Percentiles rank a stretch among this genome's conserved stretches.
Evolutionary conservation across 2,113 vertebrate genomes (phyloP).

Genomic region (Spilogale gracilis): DNA sequence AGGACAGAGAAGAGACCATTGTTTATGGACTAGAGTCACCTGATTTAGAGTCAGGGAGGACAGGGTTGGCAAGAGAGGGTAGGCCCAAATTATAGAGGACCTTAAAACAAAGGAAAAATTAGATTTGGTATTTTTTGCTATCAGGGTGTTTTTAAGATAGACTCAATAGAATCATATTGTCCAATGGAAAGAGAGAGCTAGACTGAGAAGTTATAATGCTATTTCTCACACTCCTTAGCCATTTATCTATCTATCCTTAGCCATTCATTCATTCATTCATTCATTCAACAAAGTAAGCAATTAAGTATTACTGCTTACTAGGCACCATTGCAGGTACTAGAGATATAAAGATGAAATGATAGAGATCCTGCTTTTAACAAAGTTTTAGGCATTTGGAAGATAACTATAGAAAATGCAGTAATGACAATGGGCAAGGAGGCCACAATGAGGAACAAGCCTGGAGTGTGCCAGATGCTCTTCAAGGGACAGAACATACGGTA

Average conservation of each 20-base stretch:
- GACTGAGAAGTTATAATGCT: neutral
- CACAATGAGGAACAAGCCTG: neutral
- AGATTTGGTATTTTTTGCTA: neutral
- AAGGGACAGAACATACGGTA: neutral
- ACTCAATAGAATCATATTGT: neutral
- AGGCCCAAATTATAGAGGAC: neutral
- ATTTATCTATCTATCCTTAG: neutral
- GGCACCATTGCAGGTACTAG: neutral
- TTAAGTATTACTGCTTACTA: neutral
- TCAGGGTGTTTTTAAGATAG: neutral
- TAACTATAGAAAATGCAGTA: constrained; percentile 6
- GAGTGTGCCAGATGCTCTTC: neutral
- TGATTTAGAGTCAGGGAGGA: neutral
- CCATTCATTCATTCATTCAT: constrained; percentile 9
- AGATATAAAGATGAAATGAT: neutral
- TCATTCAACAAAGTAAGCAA: neutral
- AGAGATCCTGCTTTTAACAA: neutral
- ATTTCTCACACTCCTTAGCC: neutral
- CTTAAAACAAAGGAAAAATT: neutral
- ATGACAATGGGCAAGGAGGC: neutral
- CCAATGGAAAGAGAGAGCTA: neutral
- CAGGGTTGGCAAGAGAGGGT: neutral
- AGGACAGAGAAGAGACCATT: neutral
- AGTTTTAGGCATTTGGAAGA: constrained; percentile 8
- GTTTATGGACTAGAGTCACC: neutral